These are phyloP conservation scores for Astreopora myriophthalma DNA, from an alignment of 64 coral and sea anemone genomes.

Conservation along the genomic window DNA sequence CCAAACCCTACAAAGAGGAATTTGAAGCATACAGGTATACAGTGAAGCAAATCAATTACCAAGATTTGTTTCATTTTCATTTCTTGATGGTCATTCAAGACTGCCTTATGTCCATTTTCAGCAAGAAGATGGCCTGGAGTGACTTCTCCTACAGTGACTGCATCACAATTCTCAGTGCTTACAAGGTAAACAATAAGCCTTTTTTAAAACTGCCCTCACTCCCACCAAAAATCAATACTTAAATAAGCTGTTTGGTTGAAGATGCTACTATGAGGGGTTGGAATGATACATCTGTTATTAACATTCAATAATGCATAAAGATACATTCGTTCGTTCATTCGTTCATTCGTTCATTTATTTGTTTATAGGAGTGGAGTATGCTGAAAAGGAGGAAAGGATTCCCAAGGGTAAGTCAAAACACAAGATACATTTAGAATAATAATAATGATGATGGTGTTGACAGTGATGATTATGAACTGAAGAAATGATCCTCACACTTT, in stretches of 20 bases:
- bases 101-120: not conserved
- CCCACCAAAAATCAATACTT: no score
- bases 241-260: not conserved
- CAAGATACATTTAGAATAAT: not conserved
- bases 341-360: not conserved
- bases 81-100: not conserved
- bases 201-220: no score
- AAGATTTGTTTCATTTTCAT: no score
- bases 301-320: not conserved
- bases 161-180: constrained; percentile 81
- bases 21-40: constrained; percentile 79
- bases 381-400: constrained; percentile 72
- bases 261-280: not conserved
- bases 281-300: not conserved
- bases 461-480: no score
- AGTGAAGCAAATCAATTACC: no score
- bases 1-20: constrained; percentile 78
- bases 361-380: constrained; percentile 74
- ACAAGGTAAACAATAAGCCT: constrained; percentile 67
- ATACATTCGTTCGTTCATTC: no score
- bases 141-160: constrained; percentile 86
- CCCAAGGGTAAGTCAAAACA: constrained; percentile 10
- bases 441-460: not conserved
- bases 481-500: no score
- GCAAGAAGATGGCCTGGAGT: constrained; percentile 92